Base-by-base conservation (phyloP, 1,140 invertebrate species). In the Heliothis subflexa region DNA sequence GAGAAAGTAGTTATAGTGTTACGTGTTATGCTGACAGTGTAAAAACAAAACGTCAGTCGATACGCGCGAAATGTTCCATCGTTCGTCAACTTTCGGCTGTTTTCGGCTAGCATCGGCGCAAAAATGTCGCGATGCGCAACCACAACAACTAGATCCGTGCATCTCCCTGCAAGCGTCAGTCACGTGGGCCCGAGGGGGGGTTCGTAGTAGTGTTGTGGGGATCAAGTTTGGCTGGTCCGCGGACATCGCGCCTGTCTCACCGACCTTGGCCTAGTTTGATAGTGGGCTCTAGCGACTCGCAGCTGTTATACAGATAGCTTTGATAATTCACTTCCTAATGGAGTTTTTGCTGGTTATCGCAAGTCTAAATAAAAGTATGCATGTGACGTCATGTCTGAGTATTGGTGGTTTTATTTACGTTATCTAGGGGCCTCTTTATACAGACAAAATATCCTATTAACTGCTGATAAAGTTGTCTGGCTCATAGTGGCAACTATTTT, bases 191-290 rank as follows among this genome's bases (percentile, higher is more conserved):
- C 10, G 11, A 55, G 50, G 10, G 52, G 61, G 52, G 61, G 13
- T 59, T 52, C 74, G 82, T 83, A 77, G 81, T 83, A 80, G 81
- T 85, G 85, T 86, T 82, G 64, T 75, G 71, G 84, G 84, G 91
- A 88, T 86, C 91, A 86, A 64, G 82, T 77, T 86, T 79, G 25
- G 47, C 55, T 90, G 90, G 89, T 85, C 79, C 52, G 78, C 73
- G 82, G 79, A 79, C 78, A 78, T 81, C 76, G 83, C 77, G 62
- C 73, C 55, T 78, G 59, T 71, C 61, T 59, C 52, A 64, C 61
- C 78, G 86, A 88, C 90, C 90, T 92, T 93, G 91, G 91, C 89
- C 90, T 78, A 93, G 80, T 87, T 90, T 85, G 89, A 90, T 89
- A 91, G 75, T 83, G 78, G 73, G 71, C 79, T 83, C 83, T 79